phyloP scores from a whole-genome alignment of 2,797 vertebrate genomes.

The Myripristis murdjan region DNA sequence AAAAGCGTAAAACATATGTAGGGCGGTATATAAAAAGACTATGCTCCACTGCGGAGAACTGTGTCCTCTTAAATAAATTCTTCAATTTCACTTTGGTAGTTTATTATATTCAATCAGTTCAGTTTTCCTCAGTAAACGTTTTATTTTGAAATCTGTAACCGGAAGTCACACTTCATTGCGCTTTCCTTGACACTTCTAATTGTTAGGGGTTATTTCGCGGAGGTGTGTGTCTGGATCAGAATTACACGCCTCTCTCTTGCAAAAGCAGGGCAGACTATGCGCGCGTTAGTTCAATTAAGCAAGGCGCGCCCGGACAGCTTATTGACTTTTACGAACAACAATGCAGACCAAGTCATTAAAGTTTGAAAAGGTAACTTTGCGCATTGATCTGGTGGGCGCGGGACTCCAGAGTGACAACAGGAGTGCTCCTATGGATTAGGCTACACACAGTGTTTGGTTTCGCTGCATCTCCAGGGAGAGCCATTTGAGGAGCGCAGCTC shows the following conservation, averaged over 20 bases:
- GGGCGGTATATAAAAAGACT: too few species aligned
- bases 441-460: slow-evolving; percentile 64
- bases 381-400: slow-evolving; percentile 47
- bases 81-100: too few species aligned
- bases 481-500: slow-evolving; percentile 72
- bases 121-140: background rate
- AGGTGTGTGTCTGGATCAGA: slow-evolving; percentile 43
- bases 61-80: too few species aligned
- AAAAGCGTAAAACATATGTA: slow-evolving; percentile 10
- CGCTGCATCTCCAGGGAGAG: slow-evolving; percentile 65
- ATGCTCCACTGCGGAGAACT: background rate
- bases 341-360: slow-evolving; percentile 47
- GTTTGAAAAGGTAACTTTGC: slow-evolving; percentile 52
- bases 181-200: slow-evolving; percentile 15
- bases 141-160: background rate
- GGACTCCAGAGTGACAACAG: slow-evolving; percentile 63
- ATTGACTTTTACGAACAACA: slow-evolving; percentile 42
- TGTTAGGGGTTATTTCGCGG: slow-evolving; percentile 3
- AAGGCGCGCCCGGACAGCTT: slow-evolving; percentile 19
- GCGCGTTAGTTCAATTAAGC: slow-evolving; percentile 41
- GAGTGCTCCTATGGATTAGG: slow-evolving; percentile 68
- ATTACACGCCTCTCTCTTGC: slow-evolving; percentile 55
- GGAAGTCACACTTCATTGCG: slow-evolving; percentile 31
- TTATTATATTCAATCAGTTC: too few species aligned
- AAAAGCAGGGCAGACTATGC: slow-evolving; percentile 39